These are phyloP conservation scores for Ciona savignyi DNA, from an alignment of 23 tunicate species.

Conservation along the genomic window DNA sequence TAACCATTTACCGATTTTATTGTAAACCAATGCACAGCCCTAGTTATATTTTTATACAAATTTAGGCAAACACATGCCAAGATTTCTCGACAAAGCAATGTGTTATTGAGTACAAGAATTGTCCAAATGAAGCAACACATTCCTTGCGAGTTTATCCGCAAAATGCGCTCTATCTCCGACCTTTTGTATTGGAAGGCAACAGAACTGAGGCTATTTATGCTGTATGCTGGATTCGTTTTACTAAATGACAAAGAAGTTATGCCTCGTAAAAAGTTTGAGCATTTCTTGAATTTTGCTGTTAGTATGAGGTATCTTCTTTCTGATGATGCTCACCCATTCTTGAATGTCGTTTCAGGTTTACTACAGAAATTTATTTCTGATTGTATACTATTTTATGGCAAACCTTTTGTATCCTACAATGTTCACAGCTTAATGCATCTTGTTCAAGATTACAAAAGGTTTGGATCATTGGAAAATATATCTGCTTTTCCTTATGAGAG, in stretches of 20 bases:
- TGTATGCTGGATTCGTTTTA: conserved; percentile 3
- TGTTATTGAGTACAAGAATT: background rate
- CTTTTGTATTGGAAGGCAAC: conserved; percentile 36
- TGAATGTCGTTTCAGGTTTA: too few relatives aligned
- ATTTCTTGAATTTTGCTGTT: too few relatives aligned
- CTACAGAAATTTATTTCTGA: conserved; percentile 18
- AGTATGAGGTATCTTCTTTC: too few relatives aligned
- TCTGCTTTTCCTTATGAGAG: conserved; percentile 39
- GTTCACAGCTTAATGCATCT: conserved; percentile 27
- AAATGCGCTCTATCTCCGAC: conserved; percentile 7
- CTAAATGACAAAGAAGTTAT: too few relatives aligned
- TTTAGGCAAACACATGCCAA: conserved; percentile 1
- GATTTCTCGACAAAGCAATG: background rate
- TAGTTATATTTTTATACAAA: too few relatives aligned
- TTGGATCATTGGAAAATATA: conserved; percentile 30
- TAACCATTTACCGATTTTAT: too few relatives aligned
- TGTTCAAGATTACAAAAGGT: conserved; percentile 11
- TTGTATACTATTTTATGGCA: conserved; percentile 22
- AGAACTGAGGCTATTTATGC: conserved; percentile 14
- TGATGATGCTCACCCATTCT: too few relatives aligned
- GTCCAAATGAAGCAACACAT: conserved; percentile 1
- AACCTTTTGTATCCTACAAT: conserved; percentile 17
- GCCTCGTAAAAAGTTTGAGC: too few relatives aligned
- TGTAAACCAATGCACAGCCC: too few relatives aligned
- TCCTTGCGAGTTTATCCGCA: conserved; percentile 23